Percentiles rank a stretch among this genome's conserved stretches.
Evolutionary conservation across 2,113 vertebrate species (phyloP).

Genomic region (Paradisaea rubra): DNA sequence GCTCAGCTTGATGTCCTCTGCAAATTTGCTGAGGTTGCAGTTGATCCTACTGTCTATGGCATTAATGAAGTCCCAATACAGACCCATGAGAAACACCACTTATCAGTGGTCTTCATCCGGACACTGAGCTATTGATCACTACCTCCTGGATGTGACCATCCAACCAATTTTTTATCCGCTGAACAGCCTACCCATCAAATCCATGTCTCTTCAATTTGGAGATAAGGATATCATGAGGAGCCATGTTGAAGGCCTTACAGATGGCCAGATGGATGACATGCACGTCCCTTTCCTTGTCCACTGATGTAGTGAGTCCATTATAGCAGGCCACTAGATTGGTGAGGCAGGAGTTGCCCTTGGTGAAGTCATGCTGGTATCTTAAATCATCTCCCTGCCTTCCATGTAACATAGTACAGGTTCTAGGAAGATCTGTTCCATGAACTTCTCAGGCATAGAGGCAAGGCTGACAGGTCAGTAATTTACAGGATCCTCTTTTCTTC

Average conservation of each 20-base stretch:
- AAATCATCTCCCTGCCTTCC: not conserved
- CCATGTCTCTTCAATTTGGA: not conserved
- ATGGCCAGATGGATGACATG: not conserved
- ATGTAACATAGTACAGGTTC: not conserved
- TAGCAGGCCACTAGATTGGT: not conserved
- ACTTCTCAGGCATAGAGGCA: not conserved
- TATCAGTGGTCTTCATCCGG: rapidly evolving
- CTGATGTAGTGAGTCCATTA: not conserved
- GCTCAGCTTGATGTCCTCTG: not conserved
- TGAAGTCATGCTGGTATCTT: not conserved
- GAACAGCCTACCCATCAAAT: not conserved
- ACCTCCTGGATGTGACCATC: not conserved
- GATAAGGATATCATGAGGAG: not conserved
- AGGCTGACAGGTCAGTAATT: not conserved
- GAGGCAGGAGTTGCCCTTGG: not conserved
- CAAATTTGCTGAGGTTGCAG: not conserved
- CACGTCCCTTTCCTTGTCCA: not conserved
- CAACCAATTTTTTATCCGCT: not conserved
- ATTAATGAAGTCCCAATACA: not conserved
- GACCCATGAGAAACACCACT: too few species aligned
- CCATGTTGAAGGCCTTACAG: not conserved
- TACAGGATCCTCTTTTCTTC: not conserved
- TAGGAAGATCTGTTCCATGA: not conserved
- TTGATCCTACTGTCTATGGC: too few species aligned
- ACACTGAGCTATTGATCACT: too few species aligned